Evolutionary conservation across 53 echinoderm and acorn worm genomes (phyloP).

Genomic region (Crossaster papposus): DNA sequence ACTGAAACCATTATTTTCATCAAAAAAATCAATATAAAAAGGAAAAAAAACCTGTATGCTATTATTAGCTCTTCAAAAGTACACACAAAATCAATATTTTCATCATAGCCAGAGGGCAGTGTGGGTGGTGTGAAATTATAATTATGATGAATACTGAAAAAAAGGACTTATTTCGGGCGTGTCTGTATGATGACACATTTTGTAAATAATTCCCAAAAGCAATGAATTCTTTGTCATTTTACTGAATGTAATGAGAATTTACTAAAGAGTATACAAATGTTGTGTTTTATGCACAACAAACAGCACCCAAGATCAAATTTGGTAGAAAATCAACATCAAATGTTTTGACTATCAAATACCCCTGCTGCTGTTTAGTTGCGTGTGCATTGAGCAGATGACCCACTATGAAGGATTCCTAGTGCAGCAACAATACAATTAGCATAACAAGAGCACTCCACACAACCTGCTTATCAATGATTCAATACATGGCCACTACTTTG

Average conservation of each 20-base stretch:
- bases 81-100: too few relatives aligned
- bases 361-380: not conserved
- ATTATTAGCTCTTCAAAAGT: too few relatives aligned
- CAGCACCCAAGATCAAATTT: not conserved
- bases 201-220: not conserved
- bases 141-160: too few relatives aligned
- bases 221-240: not conserved
- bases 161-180: not conserved
- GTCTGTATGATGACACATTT: not conserved
- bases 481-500: not conserved
- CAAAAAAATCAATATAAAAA: not conserved
- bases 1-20: too few relatives aligned
- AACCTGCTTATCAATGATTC: constrained; percentile 8
- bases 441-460: constrained; percentile 41
- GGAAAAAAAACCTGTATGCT: not conserved
- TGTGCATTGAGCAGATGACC: too few relatives aligned
- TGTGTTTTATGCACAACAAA: not conserved
- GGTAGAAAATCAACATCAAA: not conserved
- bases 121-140: too few relatives aligned
- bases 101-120: too few relatives aligned
- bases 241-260: not conserved
- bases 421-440: not conserved
- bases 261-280: not conserved
- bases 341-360: not conserved
- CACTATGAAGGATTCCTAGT: not conserved